A percentile compares a stretch with the other conserved stretches of the same genome.
phyloP scores from a whole-genome alignment of 2,797 vertebrate species.

The Phrynocephalus vlangalii region DNA sequence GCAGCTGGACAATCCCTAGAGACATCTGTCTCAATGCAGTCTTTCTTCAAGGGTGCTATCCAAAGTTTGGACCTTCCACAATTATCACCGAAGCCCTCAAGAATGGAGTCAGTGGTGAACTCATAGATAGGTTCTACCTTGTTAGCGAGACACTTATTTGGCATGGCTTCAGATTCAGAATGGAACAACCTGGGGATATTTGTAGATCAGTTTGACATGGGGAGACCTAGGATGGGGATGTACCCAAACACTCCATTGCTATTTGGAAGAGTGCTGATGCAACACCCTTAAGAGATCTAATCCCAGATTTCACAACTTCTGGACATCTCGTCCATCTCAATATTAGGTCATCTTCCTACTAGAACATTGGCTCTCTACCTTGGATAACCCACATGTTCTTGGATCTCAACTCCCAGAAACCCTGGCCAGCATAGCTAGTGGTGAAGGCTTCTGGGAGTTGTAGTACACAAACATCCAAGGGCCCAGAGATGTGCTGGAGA shows the following conservation, averaged over 20 bases:
- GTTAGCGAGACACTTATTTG: no score
- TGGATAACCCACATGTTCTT: no score
- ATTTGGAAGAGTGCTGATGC: neutral
- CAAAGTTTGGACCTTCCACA: neutral
- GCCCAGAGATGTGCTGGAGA: neutral
- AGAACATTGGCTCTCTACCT: no score
- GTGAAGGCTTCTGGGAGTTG: no score
- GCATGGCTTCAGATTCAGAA: no score
- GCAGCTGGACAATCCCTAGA: no score
- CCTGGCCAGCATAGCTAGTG: no score
- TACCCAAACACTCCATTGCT: neutral
- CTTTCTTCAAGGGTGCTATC: neutral
- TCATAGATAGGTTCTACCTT: neutral
- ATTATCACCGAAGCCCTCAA: no score
- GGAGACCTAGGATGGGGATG: neutral
- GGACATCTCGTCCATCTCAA: neutral
- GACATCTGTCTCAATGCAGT: neutral
- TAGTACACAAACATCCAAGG: no score
- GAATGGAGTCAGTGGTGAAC: neutral
- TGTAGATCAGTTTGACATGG: no score
- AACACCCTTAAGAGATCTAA: neutral
- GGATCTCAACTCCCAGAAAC: no score
- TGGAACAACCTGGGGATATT: no score
- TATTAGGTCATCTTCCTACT: neutral
- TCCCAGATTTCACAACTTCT: neutral